Evolutionary conservation across 2,888 invertebrate species (phyloP), one percentile per base, ranked within the genome.

Genomic region (Pyrochroa serraticornis): DNA sequence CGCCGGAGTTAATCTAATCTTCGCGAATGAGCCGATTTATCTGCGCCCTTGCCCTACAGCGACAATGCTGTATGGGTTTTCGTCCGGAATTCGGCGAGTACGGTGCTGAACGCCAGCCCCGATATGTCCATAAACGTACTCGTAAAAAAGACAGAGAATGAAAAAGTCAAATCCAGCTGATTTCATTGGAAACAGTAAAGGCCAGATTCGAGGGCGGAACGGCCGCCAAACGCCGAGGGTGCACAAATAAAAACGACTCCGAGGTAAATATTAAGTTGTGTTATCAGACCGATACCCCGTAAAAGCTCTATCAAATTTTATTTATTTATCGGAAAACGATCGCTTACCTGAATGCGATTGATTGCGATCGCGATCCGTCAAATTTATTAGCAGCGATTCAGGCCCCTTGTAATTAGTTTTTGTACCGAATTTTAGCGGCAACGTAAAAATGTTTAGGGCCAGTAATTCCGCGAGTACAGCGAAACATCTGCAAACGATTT

Each of bases 181-280:
- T 66, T 68, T 66, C 65, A 68, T 66, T 66, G 65, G 64, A 61
- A 68, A 68, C 62, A 68, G 66, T 68, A 66, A 68, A 68, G 63
- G 61, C 47, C 63, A 63, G 65, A 64, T 49, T 56, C 50, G 50
- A 49, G 48, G 10, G 56, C 44, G 39, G 46, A 35, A 12, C 37
- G 41, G 33, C 43, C 32, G 47, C 39, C 53, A 48, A 39, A 39
- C 34, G 46, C n/a, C 46, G 36, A 33, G 33, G 44, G 9, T 31
- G 38, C 47, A 45, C 35, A 45, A 45, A 45, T 36, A 35, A 45
- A 45, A 49, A 49, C 39, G 34, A 34, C 49, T 39, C 12, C 34
- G 34, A 49, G 49, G 49, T 41, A 49, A 49, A 49, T 49, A 49
- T 39, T 45, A 45, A 45, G 45, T 45, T 34, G 45, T 7, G 45